These are phyloP conservation scores for Amblyopsis rosae DNA, from an alignment of 2,113 vertebrate species.

Conservation along the genomic window DNA sequence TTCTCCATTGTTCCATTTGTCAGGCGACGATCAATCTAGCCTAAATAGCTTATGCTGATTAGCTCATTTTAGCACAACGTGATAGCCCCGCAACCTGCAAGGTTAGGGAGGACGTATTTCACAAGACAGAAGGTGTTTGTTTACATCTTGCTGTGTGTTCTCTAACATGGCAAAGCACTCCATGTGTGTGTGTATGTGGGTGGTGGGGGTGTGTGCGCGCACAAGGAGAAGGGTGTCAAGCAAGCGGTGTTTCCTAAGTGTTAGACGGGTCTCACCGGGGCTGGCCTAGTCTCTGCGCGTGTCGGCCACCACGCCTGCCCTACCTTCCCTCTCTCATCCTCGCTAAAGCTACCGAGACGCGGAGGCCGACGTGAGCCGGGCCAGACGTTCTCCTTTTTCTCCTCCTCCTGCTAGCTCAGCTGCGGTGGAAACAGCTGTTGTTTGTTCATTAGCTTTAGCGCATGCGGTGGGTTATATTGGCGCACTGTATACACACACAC, in stretches of 20 bases:
- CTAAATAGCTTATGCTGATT: too few relatives aligned
- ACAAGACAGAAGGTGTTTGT: too few relatives aligned
- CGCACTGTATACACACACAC: conserved; percentile 5
- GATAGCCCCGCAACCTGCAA: too few relatives aligned
- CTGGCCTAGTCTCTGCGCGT: conserved; percentile 37
- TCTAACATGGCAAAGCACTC: too few relatives aligned
- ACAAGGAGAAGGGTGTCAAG: conserved; percentile 24
- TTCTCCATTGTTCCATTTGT: too few relatives aligned
- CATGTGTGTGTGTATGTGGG: neutral
- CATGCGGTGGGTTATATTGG: conserved; percentile 13
- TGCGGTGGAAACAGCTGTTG: conserved; percentile 58
- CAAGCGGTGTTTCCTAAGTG: conserved; percentile 19
- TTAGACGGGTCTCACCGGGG: conserved; percentile 21
- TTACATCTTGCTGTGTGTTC: neutral
- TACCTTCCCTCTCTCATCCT: conserved; percentile 31
- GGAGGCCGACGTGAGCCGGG: conserved; percentile 42
- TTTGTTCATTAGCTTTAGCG: conserved; percentile 57
- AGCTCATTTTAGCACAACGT: too few relatives aligned
- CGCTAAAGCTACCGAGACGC: conserved; percentile 37
- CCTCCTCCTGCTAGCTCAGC: conserved; percentile 23
- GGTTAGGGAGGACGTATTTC: too few relatives aligned
- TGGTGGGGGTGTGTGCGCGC: neutral
- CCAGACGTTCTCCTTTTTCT: conserved; percentile 10
- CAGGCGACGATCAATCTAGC: too few relatives aligned
- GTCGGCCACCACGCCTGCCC: conserved; percentile 24